Percentiles rank a stretch among this genome's conserved stretches.
phyloP scores from a whole-genome alignment of 1,140 invertebrate genomes.

The Trichonephila clavata region DNA sequence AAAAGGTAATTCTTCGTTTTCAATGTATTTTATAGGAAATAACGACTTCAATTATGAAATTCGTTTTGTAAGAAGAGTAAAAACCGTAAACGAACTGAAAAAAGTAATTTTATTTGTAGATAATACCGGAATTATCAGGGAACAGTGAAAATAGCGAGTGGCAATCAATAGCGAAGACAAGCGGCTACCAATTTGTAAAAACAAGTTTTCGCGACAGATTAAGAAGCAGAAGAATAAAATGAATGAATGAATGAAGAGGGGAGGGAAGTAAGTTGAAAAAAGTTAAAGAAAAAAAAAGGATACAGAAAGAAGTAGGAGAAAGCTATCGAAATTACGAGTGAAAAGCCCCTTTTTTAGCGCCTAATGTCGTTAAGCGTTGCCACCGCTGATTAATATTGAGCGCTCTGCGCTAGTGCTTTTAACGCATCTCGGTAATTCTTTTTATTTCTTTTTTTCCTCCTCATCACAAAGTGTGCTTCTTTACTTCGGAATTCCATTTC shows the following conservation, averaged over 20 bases:
- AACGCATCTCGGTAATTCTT: slow-evolving; percentile 34
- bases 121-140: slow-evolving; percentile 69
- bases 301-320: not conserved
- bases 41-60: slow-evolving; percentile 69
- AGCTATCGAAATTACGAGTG: slow-evolving; percentile 72
- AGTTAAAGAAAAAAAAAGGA: slow-evolving; percentile 32
- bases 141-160: not conserved
- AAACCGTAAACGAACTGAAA: slow-evolving; percentile 45
- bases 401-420: slow-evolving; percentile 49
- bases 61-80: slow-evolving; percentile 26
- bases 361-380: slow-evolving; percentile 71
- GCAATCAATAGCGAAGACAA: slow-evolving; percentile 60
- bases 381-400: slow-evolving; percentile 74
- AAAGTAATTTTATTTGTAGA: slow-evolving; percentile 74
- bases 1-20: slow-evolving; percentile 38
- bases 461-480: slow-evolving; percentile 42
- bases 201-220: slow-evolving; percentile 73
- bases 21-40: slow-evolving; percentile 22
- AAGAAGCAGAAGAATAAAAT: slow-evolving; percentile 65
- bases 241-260: slow-evolving; percentile 1
- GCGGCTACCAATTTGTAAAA: slow-evolving; percentile 74
- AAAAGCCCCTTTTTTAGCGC: slow-evolving; percentile 71
- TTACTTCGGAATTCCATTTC: slow-evolving; percentile 58
- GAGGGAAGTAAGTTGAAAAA: not conserved
- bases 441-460: slow-evolving; percentile 29